Evolutionary conservation across 2,888 invertebrate species (phyloP).

Genomic region (Agonopterix arenella): DNA sequence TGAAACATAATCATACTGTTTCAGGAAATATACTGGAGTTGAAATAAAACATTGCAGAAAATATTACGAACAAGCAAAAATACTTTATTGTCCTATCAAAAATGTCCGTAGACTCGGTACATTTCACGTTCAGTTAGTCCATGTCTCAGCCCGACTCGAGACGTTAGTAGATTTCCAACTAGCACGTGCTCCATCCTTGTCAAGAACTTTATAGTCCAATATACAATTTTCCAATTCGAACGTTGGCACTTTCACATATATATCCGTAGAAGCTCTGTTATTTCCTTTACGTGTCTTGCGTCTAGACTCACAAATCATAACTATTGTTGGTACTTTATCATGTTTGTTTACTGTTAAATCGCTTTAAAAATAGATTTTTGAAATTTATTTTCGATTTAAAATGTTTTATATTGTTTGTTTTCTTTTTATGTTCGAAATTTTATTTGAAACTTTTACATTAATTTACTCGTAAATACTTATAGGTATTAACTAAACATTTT

Average conservation of each 20-base stretch:
- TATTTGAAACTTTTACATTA: too few relatives aligned
- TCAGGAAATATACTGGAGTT: too few relatives aligned
- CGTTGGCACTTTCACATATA: conserved; percentile 38
- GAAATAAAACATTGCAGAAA: too few relatives aligned
- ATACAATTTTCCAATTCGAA: conserved; percentile 45
- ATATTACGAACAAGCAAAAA: too few relatives aligned
- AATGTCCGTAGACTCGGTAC: neutral
- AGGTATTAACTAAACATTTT: too few relatives aligned
- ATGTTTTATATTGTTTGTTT: too few relatives aligned
- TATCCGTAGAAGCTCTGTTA: conserved; percentile 9
- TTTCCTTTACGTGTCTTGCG: conserved; percentile 10
- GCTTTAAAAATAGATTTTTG: conserved; percentile 9
- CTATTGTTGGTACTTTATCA: conserved; percentile 27
- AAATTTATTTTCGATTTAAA: neutral
- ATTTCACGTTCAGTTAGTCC: neutral
- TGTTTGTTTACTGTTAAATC: conserved; percentile 29
- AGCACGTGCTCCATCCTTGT: conserved; percentile 30
- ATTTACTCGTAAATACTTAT: too few relatives aligned
- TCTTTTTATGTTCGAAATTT: too few relatives aligned
- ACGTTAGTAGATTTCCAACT: conserved; percentile 15
- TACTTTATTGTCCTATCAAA: neutral
- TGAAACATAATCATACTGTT: too few relatives aligned
- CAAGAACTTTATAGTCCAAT: conserved; percentile 42
- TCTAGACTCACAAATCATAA: conserved; percentile 32
- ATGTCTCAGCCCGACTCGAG: neutral